Evolutionary conservation across 2,888 invertebrate genomes (phyloP).

Genomic region (Drosophila ustulata): DNA sequence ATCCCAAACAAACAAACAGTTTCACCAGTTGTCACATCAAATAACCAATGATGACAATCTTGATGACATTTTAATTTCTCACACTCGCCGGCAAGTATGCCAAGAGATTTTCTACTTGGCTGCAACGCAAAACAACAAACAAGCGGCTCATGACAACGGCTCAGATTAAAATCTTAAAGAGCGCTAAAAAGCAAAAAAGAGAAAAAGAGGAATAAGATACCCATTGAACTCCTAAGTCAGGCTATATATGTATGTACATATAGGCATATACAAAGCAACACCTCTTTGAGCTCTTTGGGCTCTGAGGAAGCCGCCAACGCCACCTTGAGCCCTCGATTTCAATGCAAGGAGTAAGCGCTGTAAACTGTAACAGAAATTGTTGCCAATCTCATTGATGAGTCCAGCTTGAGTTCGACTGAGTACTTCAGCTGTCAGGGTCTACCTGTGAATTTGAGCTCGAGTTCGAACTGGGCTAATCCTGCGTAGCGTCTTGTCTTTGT

Average conservation of each 20-base stretch:
- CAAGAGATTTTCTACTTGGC: constrained; percentile 77
- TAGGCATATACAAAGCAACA: constrained; percentile 64
- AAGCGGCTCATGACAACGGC: constrained; percentile 56
- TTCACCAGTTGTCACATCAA: constrained; percentile 71
- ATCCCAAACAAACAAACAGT: constrained; percentile 36
- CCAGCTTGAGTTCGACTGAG: constrained; percentile 2
- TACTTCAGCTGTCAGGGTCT: constrained; percentile 41
- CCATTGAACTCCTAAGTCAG: constrained; percentile 50
- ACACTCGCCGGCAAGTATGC: constrained; percentile 51
- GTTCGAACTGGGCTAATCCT: constrained; percentile 65
- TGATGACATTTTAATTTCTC: constrained; percentile 83
- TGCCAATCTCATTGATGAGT: constrained; percentile 49
- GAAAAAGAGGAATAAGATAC: constrained; percentile 32
- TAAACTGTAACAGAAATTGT: constrained; percentile 33
- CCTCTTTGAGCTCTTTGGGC: constrained; percentile 73
- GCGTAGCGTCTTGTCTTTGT: constrained; percentile 68
- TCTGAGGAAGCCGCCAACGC: constrained; percentile 40
- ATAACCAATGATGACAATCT: constrained; percentile 81
- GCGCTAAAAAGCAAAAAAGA: constrained; percentile 65
- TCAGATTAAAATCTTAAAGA: constrained; percentile 78
- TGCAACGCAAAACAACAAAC: constrained; percentile 53
- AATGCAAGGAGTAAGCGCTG: constrained; percentile 16
- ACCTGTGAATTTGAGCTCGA: constrained; percentile 50
- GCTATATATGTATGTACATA: constrained; percentile 30
- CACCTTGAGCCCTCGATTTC: neutral